A percentile compares a stretch with the other conserved stretches of the same genome.
Conservation (phyloP, 2,888 invertebrate species). For the Cephalotes varians region DNA sequence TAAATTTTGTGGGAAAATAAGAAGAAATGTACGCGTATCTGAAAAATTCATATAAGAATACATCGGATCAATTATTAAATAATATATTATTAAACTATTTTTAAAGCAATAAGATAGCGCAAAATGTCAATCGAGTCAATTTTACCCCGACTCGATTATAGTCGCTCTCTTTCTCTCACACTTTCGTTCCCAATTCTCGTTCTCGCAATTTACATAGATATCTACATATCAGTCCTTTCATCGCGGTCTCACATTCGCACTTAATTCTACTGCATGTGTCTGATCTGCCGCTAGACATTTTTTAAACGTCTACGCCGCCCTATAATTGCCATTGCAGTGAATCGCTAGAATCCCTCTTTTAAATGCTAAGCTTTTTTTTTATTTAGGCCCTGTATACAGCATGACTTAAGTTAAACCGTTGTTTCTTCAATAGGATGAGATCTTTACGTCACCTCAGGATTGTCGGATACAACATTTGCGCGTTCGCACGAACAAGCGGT, state of each 20-base stretch:
- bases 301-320: constrained; percentile 7
- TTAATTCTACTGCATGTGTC: constrained; percentile 29
- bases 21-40: neutral
- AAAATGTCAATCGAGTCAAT: constrained; percentile 25
- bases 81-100: neutral
- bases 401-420: constrained; percentile 31
- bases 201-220: constrained; percentile 43
- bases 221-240: constrained; percentile 48
- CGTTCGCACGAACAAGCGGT: constrained; percentile 47
- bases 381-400: constrained; percentile 54
- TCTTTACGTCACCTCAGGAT: constrained; percentile 51
- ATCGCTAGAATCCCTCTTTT: constrained; percentile 16
- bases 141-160: constrained; percentile 26
- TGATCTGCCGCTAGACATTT: constrained; percentile 35
- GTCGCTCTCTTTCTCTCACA: neutral
- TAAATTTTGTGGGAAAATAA: neutral
- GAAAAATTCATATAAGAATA: neutral
- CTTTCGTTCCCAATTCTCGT: constrained; percentile 6
- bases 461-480: constrained; percentile 57
- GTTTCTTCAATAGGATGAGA: constrained; percentile 13
- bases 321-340: constrained; percentile 25
- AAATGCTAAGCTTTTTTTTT: constrained; percentile 24
- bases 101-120: neutral
- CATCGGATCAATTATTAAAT: neutral
- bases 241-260: constrained; percentile 34